These are phyloP conservation scores for Brenthis hecate DNA, from an alignment of 2,888 invertebrate genomes.

Conservation along the genomic window DNA sequence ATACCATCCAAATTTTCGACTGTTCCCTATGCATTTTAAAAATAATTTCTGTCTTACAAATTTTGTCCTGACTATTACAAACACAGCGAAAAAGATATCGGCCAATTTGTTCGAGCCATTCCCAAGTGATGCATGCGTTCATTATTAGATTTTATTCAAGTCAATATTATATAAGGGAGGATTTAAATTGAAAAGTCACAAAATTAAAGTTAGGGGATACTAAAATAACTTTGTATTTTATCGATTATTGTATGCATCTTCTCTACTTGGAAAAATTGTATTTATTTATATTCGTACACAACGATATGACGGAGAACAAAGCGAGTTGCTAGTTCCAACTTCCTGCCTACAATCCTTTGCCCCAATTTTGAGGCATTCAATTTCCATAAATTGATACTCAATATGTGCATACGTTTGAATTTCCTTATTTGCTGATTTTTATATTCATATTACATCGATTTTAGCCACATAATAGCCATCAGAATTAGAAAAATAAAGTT, in stretches of 20 bases:
- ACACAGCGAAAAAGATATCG: too few relatives aligned
- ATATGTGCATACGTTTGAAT: slow-evolving; percentile 34
- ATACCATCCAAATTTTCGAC: too few relatives aligned
- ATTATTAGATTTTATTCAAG: too few relatives aligned
- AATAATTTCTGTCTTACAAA: too few relatives aligned
- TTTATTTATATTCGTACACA: slow-evolving; percentile 12
- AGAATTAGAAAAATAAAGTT: background rate
- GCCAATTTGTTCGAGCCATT: too few relatives aligned
- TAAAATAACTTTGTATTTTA: background rate
- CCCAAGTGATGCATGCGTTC: too few relatives aligned
- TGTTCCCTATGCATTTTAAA: too few relatives aligned
- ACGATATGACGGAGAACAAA: slow-evolving; percentile 5
- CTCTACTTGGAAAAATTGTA: background rate
- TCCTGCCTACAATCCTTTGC: slow-evolving; percentile 30
- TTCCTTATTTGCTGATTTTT: slow-evolving; percentile 28
- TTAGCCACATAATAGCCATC: background rate
- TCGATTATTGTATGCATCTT: background rate
- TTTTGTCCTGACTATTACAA: too few relatives aligned
- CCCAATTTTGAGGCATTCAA: slow-evolving; percentile 37
- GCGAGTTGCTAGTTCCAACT: slow-evolving; percentile 7
- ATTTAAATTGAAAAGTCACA: too few relatives aligned
- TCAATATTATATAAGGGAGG: too few relatives aligned
- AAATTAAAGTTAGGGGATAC: too few relatives aligned
- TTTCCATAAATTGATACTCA: slow-evolving; percentile 39
- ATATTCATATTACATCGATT: slow-evolving; percentile 26